Evolutionary conservation across 2,113 vertebrate species (phyloP), one percentile per base, ranked within the genome.

Genomic region (Sebastes schlegelii): DNA sequence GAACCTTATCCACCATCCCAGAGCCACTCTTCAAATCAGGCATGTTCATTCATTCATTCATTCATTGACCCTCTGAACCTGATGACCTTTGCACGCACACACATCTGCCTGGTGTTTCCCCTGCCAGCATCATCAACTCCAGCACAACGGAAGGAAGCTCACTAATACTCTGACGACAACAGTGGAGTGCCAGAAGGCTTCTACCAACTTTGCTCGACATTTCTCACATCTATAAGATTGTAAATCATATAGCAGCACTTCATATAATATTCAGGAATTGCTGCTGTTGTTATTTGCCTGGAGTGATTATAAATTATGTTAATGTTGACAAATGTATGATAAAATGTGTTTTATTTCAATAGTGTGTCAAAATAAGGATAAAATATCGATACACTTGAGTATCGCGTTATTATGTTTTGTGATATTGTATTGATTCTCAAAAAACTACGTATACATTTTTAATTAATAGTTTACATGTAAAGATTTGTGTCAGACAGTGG

Each of bases 51-150:
- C 46, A 48, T 11, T 87, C 34, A 34, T 74, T 89, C 48, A 70
- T 52, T 80, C 46, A 48, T 11, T 87, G 72, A 90, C 76, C 68
- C 49, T 79, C 75, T 88, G 78, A 91, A 83, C 85, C 65, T 6
- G 49, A 12, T 80, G 84, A 94, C 89, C 93, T 93, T 92, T 92
- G 88, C 49, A 77, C 88, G n/a, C 23, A 79, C 55, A 52, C 62
- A 75, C 72, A 77, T 34, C 23, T 54, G 34, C 72, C 46, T 46
- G 77, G 66, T 80, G 77, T 72, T 90, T 86, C 65, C 79, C 54
- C 80, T 88, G 86, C 89, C 91, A 92, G 84, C 91, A 82, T 93
- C 90, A 93, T 87, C 89, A 87, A 34, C 85, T 74, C 6, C 57
- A 77, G 34, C 61, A 70, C 57, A 60, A 43, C 51, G n/a, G 62